phyloP scores from a whole-genome alignment of 2,888 invertebrate species.

The Myopa testacea region DNA sequence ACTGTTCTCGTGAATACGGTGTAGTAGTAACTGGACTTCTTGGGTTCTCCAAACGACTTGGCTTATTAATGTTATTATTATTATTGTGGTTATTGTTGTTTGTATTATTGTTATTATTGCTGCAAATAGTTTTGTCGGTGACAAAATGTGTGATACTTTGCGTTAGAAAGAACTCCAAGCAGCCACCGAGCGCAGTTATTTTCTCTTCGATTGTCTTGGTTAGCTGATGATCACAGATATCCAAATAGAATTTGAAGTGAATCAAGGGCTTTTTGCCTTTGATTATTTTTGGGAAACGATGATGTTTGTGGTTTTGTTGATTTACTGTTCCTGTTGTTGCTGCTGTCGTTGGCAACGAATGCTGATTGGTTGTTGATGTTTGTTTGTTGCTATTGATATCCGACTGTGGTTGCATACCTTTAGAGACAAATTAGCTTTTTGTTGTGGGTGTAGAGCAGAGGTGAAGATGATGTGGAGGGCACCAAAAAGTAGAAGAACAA shows the following conservation, averaged over 20 bases:
- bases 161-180: constrained; percentile 65
- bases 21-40: constrained; percentile 58
- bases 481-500: constrained; percentile 48
- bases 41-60: constrained; percentile 53
- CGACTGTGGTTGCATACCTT: constrained; percentile 69
- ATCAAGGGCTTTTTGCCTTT: constrained; percentile 73
- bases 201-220: constrained; percentile 76
- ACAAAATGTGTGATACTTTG: constrained; percentile 67
- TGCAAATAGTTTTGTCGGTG: constrained; percentile 59
- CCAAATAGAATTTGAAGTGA: constrained; percentile 81
- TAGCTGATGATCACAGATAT: constrained; percentile 78
- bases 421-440: constrained; percentile 64
- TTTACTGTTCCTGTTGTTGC: constrained; percentile 49
- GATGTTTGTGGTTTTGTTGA: constrained; percentile 37
- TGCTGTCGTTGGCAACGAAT: constrained; percentile 48
- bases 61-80: constrained; percentile 44
- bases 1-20: constrained; percentile 50
- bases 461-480: constrained; percentile 34
- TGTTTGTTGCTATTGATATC: constrained; percentile 66
- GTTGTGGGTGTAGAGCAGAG: constrained; percentile 33
- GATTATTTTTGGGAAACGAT: constrained; percentile 58
- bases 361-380: constrained; percentile 52
- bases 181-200: constrained; percentile 78
- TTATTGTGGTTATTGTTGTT: constrained; percentile 41
- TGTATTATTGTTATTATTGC: constrained; percentile 27